Evolutionary conservation across 2,888 invertebrate genomes (phyloP).

Genomic region (Bugulina stolonifera): DNA sequence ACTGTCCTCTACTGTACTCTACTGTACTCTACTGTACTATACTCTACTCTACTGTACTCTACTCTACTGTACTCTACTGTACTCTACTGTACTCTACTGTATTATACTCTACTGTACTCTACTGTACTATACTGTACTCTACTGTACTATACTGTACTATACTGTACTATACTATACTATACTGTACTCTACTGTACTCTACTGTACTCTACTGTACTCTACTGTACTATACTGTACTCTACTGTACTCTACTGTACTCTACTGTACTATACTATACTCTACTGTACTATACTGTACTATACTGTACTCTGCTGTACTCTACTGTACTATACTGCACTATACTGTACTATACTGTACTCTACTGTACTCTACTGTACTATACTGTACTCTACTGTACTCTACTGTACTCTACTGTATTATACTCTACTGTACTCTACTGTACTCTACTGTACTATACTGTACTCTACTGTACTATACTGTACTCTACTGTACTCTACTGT

Average conservation of each 20-base stretch:
- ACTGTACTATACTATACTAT: slow-evolving; percentile 30
- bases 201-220: slow-evolving; percentile 30
- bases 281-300: slow-evolving; percentile 29
- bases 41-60: too few species aligned
- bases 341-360: slow-evolving; percentile 30
- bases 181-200: slow-evolving; percentile 30
- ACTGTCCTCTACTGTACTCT: too few species aligned
- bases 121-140: slow-evolving; percentile 29
- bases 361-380: slow-evolving; percentile 31
- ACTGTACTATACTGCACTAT: slow-evolving; percentile 29
- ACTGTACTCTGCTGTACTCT: slow-evolving; percentile 29
- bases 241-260: slow-evolving; percentile 29
- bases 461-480: slow-evolving; percentile 30
- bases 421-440: slow-evolving; percentile 29
- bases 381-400: not conserved
- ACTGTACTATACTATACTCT: slow-evolving; percentile 28
- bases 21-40: too few species aligned
- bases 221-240: slow-evolving; percentile 30
- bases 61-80: too few species aligned
- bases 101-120: slow-evolving; percentile 27
- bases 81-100: too few species aligned
- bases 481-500: slow-evolving; percentile 29
- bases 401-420: slow-evolving; percentile 29
- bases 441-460: slow-evolving; percentile 30
- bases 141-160: slow-evolving; percentile 29